Conservation (phyloP, 2,113 vertebrate genomes). For the Clarias batrachus region DNA sequence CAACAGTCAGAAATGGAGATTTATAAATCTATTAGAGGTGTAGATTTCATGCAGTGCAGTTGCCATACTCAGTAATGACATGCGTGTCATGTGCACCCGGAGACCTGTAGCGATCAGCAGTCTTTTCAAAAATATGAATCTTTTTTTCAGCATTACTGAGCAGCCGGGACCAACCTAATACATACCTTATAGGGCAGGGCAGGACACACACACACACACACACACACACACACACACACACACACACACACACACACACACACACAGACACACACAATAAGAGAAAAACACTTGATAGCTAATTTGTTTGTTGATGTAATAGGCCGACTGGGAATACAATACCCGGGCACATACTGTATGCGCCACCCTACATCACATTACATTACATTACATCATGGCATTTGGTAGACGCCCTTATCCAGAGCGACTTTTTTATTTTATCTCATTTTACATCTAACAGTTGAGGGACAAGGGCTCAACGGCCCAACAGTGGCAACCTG, state of each 20-base stretch:
- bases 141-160: conserved; percentile 19
- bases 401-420: too few relatives aligned
- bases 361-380: too few relatives aligned
- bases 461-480: too few relatives aligned
- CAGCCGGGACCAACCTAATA: background rate
- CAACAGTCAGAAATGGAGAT: background rate
- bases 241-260: background rate
- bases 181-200: background rate
- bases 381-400: too few relatives aligned
- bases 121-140: conserved; percentile 32
- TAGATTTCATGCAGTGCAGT: background rate
- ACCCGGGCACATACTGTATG: too few relatives aligned
- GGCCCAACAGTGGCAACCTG: too few relatives aligned
- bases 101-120: conserved; percentile 1
- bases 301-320: conserved; percentile 24
- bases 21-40: background rate
- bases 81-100: conserved; percentile 21
- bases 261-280: background rate
- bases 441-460: too few relatives aligned
- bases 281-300: background rate
- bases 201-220: conserved; percentile 15
- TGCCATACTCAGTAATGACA: background rate
- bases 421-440: too few relatives aligned
- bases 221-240: background rate
- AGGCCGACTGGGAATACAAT: too few relatives aligned